Conservation (phyloP, 1,140 invertebrate genomes). For the Drosophila insularis region DNA sequence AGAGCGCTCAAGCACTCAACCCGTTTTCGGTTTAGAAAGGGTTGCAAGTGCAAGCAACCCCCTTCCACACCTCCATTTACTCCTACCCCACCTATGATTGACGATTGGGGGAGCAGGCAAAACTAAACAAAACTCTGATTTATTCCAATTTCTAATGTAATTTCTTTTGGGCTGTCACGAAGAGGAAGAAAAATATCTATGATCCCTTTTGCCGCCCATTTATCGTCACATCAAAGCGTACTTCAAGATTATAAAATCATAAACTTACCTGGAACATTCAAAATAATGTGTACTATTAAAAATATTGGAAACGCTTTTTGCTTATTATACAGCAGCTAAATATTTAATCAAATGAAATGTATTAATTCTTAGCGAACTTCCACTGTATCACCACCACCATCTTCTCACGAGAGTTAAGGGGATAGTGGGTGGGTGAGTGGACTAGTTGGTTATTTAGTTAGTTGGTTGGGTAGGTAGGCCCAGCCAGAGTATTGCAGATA, state of each 20-base stretch:
- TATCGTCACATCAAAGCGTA: too few species aligned
- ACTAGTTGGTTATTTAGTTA: too few species aligned
- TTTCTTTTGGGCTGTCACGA: background rate
- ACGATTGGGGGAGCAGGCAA: background rate
- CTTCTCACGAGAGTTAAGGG: background rate
- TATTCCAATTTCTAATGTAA: background rate
- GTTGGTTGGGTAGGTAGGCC: background rate
- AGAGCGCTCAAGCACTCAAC: conserved; percentile 63
- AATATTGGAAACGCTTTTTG: too few species aligned
- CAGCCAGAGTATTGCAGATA: background rate
- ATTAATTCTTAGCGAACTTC: background rate
- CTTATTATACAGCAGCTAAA: too few species aligned
- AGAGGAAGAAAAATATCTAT: too few species aligned
- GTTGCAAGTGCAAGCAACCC: conserved; percentile 10
- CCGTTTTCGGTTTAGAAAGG: conserved; percentile 37
- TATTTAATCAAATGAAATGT: background rate
- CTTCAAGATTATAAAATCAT: too few species aligned
- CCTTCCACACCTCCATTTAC: background rate
- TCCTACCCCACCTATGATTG: background rate
- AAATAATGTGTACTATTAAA: too few species aligned
- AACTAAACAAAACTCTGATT: conserved; percentile 7
- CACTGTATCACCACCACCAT: conserved; percentile 17
- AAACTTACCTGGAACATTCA: too few species aligned
- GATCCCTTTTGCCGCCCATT: too few species aligned
- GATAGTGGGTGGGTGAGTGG: background rate